These are phyloP conservation scores for Tetanocera ferruginea DNA, from an alignment of 2,888 invertebrate species.

Conservation along the genomic window DNA sequence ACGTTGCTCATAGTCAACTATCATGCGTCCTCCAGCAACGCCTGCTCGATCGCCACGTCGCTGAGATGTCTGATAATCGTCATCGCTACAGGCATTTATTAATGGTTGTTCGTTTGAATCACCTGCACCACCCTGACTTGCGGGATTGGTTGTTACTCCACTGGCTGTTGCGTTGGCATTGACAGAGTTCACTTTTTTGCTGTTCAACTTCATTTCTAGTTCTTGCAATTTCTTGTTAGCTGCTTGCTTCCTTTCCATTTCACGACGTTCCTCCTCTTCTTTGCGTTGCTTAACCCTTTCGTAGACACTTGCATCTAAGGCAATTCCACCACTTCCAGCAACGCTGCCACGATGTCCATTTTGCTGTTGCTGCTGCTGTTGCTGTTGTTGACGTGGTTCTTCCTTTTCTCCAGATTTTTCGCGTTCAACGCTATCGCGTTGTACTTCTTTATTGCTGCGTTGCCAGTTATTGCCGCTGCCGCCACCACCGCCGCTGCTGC, in stretches of 20 bases:
- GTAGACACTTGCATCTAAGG: slow-evolving; percentile 80
- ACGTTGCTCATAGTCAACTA: slow-evolving; percentile 48
- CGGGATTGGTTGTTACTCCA: slow-evolving; percentile 1
- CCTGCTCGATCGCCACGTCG: slow-evolving; percentile 42
- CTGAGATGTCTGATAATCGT: slow-evolving; percentile 46
- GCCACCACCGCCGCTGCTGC: slow-evolving; percentile 41
- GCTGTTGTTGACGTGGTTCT: slow-evolving; percentile 65
- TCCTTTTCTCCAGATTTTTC: slow-evolving; percentile 53
- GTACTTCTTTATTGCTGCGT: slow-evolving; percentile 46
- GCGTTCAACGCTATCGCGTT: slow-evolving; percentile 49
- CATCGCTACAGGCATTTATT: slow-evolving; percentile 49
- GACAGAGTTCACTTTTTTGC: slow-evolving; percentile 71
- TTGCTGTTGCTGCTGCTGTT: slow-evolving; percentile 52
- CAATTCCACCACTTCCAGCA: slow-evolving; percentile 55
- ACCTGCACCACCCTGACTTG: slow-evolving; percentile 36
- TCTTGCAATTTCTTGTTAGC: slow-evolving; percentile 78
- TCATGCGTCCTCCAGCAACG: slow-evolving; percentile 50
- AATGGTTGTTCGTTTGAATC: slow-evolving; percentile 39
- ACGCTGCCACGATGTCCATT: slow-evolving; percentile 65
- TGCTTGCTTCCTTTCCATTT: slow-evolving; percentile 75
- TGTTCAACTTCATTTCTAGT: slow-evolving; percentile 77
- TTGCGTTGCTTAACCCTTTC: slow-evolving; percentile 87
- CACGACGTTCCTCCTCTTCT: slow-evolving; percentile 89
- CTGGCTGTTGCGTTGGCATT: not conserved
- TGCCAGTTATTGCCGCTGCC: slow-evolving; percentile 47